These are phyloP conservation scores for Mya arenaria DNA, from an alignment of 1,140 invertebrate species.

Conservation along the genomic window DNA sequence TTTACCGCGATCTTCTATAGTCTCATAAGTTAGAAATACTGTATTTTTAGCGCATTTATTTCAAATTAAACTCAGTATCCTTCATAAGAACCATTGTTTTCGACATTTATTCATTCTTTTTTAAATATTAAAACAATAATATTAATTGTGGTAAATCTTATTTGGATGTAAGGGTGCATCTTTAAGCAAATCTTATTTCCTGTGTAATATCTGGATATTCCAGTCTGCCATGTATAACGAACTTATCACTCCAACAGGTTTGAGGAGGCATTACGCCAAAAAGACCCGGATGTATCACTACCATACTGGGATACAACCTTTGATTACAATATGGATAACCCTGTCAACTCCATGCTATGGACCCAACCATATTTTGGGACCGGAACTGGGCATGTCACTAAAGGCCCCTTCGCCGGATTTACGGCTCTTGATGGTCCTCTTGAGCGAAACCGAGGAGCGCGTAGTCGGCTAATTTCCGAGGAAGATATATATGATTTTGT, in stretches of 20 bases:
- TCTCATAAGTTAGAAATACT: too few relatives aligned
- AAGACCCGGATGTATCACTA: slow-evolving; percentile 65
- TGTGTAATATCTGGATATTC: too few relatives aligned
- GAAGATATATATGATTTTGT: too few relatives aligned
- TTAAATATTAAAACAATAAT: too few relatives aligned
- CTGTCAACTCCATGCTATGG: slow-evolving; percentile 78
- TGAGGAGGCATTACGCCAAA: slow-evolving; percentile 64
- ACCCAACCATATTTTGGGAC: slow-evolving; percentile 76
- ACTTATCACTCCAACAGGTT: slow-evolving; percentile 46
- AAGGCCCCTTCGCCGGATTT: slow-evolving; percentile 75
- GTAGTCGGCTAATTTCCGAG: slow-evolving; percentile 24
- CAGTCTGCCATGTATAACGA: background rate
- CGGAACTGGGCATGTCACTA: slow-evolving; percentile 77
- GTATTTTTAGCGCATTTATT: too few relatives aligned
- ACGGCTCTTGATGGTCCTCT: slow-evolving; percentile 44
- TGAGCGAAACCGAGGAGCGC: slow-evolving; percentile 23
- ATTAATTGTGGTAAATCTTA: too few relatives aligned
- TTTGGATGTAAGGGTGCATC: too few relatives aligned
- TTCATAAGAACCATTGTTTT: too few relatives aligned
- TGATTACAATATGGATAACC: slow-evolving; percentile 73
- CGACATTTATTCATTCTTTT: too few relatives aligned
- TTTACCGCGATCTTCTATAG: too few relatives aligned
- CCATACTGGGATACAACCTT: slow-evolving; percentile 80
- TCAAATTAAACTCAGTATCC: too few relatives aligned
- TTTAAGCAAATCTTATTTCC: too few relatives aligned